Evolutionary conservation across 2,113 vertebrate species (phyloP).

Genomic region (Nibea coibor): DNA sequence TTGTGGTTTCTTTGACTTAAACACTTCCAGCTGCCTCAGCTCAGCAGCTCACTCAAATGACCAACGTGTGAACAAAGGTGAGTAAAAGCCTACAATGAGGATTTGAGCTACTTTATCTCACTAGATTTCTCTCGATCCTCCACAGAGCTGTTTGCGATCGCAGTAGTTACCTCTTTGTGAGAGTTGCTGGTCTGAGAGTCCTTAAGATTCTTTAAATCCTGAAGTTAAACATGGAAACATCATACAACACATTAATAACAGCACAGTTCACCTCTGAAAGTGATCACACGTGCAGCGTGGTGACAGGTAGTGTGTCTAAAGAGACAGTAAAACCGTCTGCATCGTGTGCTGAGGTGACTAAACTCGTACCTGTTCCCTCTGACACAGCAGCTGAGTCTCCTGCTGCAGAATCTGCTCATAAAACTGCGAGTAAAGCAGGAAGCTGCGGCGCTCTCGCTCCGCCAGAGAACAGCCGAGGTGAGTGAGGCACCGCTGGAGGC

Average conservation of each 20-base stretch:
- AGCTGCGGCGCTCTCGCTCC: constrained; percentile 81
- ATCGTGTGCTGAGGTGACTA: no score
- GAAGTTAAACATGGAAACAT: neutral
- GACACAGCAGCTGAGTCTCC: constrained; percentile 71
- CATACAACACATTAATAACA: neutral
- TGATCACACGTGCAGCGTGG: neutral
- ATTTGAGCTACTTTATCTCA: neutral
- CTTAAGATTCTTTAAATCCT: constrained; percentile 77
- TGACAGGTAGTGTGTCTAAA: no score
- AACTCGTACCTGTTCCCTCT: constrained; percentile 76
- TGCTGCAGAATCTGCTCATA: constrained; percentile 84
- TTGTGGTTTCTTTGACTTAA: neutral
- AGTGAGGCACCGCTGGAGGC: constrained; percentile 80
- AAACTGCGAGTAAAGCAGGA: constrained; percentile 83
- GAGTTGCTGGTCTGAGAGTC: constrained; percentile 28
- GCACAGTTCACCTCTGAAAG: neutral
- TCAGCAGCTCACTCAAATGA: neutral
- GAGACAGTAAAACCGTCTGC: no score
- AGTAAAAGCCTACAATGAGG: neutral
- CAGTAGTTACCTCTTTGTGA: constrained; percentile 70
- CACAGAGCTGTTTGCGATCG: neutral
- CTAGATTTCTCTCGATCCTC: neutral
- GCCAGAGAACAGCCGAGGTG: constrained; percentile 78
- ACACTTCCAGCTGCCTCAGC: neutral
- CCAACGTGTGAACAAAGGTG: neutral